Base-by-base conservation (phyloP, 64 coral and sea anemone species). In the Trachythela sp. region DNA sequence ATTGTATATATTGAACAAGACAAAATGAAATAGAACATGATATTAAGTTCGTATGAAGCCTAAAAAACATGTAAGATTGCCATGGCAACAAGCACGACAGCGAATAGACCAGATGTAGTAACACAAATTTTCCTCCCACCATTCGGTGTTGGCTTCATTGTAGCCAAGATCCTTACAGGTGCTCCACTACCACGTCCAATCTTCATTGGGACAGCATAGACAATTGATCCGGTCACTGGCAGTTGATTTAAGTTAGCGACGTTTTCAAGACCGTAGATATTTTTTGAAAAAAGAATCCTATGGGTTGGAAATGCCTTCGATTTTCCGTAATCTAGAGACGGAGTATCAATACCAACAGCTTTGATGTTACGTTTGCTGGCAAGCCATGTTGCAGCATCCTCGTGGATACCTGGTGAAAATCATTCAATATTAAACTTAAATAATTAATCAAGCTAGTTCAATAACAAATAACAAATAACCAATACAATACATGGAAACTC, bases 221-320 rank as follows among this genome's bases (percentile, higher is more conserved):
- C 68, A 35, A 27, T 87, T 41, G 87, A 51, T 13, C 91, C 91
- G 14, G 43, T 92, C 8, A 86, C 24, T 35, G 91, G 91, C 39
- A 92, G 37, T 35, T 88, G 39, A 43, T 92, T 67, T 27, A 92
- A 50, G 85, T 92, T 91, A 27, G 90, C 90, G 8, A 87, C 67
- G 67, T 87, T 92, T 42, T 87, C 67, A 43, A 87, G 24, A 43
- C 87, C 91, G 33, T 87, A 87, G 31, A 92, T 89, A 48, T 89
- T 89, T 2, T 83, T 58, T 34, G 43, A 17, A 27, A 72, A 54
- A 14, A 92, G 59, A 33, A 34, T 85, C 59, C 37, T 22, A 40
- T 89, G 91, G 0, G 91, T 17, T 27, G 8, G 24, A n/a, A 48
- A 72, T 41, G 58, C 39, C 26, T 54, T 76, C 2, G 87, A 76